These are phyloP conservation scores for Paguma larvata DNA, from an alignment of 2,797 vertebrate species.

Conservation along the genomic window DNA sequence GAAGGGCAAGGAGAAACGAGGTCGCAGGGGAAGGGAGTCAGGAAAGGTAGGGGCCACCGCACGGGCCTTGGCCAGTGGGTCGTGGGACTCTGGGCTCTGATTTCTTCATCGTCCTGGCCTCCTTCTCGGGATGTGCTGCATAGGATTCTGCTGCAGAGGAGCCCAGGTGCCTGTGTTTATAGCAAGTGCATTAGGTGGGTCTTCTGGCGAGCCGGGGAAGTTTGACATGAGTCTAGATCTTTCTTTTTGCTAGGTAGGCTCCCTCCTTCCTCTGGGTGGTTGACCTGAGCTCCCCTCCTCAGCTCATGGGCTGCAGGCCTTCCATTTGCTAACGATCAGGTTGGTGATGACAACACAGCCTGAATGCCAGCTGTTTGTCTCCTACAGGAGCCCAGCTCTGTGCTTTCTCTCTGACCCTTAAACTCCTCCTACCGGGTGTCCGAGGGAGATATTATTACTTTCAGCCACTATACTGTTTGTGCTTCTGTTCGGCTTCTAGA, in stretches of 20 bases:
- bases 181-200: background rate
- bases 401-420: background rate
- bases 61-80: too few relatives aligned
- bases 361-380: background rate
- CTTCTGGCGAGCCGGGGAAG: background rate
- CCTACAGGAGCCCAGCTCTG: background rate
- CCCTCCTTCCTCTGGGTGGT: background rate
- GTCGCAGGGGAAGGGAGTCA: background rate
- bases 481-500: background rate
- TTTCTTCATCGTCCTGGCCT: background rate
- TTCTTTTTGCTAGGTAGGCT: background rate
- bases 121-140: background rate
- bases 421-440: background rate
- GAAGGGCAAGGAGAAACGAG: background rate
- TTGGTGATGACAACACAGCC: background rate
- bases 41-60: background rate
- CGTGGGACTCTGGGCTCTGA: background rate
- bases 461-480: background rate
- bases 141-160: accelerated
- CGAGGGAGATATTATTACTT: background rate
- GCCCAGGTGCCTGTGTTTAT: background rate
- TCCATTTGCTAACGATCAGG: background rate
- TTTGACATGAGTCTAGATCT: background rate
- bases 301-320: background rate
- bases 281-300: background rate